phyloP scores from a whole-genome alignment of 2,113 vertebrate genomes.

The Saguinus midas region DNA sequence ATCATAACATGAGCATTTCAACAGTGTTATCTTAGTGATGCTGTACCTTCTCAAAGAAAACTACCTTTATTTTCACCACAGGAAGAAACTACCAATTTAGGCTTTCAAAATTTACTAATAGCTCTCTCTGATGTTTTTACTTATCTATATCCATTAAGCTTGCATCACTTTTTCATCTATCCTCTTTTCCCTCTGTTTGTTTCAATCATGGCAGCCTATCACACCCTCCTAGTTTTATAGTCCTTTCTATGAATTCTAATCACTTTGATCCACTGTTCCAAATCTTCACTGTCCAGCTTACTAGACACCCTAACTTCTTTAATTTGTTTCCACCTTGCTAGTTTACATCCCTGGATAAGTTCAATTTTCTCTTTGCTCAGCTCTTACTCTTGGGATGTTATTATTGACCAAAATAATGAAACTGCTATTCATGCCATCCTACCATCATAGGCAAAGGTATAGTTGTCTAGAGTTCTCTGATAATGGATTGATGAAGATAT shows the following conservation, averaged over 20 bases:
- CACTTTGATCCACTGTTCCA: not conserved
- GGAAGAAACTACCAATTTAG: not conserved
- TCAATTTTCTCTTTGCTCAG: not conserved
- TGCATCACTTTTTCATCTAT: not conserved
- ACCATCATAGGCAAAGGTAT: not conserved
- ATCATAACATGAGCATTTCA: not conserved
- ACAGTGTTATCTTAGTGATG: not conserved
- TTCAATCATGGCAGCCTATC: not conserved
- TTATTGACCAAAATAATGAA: not conserved
- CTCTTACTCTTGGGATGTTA: not conserved
- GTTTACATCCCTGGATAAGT: not conserved
- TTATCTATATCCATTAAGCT: not conserved
- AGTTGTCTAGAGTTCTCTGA: not conserved
- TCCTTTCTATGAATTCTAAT: not conserved
- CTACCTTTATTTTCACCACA: not conserved
- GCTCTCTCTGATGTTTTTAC: not conserved
- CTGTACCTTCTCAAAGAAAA: not conserved
- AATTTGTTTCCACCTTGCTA: not conserved
- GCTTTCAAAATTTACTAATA: not conserved
- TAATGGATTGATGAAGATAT: not conserved
- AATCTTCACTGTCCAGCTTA: not conserved
- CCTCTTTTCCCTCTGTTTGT: not conserved
- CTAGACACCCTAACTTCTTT: not conserved
- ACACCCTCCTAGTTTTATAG: not conserved
- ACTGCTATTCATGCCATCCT: not conserved